Evolutionary conservation across 1,140 invertebrate species (phyloP).

Genomic region (Nylanderia fulva): DNA sequence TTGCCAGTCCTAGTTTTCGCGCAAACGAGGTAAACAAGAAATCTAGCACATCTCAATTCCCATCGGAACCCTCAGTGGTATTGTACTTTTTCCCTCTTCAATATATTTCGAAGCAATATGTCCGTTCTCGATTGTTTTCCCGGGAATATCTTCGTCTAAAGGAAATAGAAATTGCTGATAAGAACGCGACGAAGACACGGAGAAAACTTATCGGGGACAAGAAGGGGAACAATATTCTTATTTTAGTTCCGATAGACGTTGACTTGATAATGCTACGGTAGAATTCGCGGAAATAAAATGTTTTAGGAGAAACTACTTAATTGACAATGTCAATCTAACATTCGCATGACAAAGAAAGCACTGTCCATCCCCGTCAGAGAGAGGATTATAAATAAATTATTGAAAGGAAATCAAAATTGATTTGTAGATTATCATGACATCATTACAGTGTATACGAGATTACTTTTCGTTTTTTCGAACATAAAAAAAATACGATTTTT

Average conservation of each 20-base stretch:
- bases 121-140: constrained; percentile 54
- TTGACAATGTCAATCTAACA: constrained; percentile 60
- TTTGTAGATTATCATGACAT: background rate
- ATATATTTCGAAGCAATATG: constrained; percentile 58
- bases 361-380: background rate
- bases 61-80: constrained; percentile 32
- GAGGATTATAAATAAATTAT: background rate
- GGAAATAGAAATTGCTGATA: constrained; percentile 58
- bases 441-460: background rate
- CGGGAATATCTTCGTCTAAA: constrained; percentile 22
- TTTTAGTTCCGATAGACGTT: constrained; percentile 45
- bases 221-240: constrained; percentile 32
- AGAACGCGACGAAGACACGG: background rate
- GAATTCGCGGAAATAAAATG: background rate
- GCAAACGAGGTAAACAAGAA: constrained; percentile 50
- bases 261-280: constrained; percentile 48
- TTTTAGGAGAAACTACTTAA: constrained; percentile 59
- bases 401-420: background rate
- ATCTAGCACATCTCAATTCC: constrained; percentile 55
- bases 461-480: background rate
- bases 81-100: constrained; percentile 48
- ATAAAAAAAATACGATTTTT: background rate
- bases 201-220: constrained; percentile 28
- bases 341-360: background rate
- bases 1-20: constrained; percentile 31